Percentiles rank a stretch among this genome's conserved stretches.
Conservation (phyloP, 2,113 vertebrate genomes). For the Cyanoramphus novaezelandiae region DNA sequence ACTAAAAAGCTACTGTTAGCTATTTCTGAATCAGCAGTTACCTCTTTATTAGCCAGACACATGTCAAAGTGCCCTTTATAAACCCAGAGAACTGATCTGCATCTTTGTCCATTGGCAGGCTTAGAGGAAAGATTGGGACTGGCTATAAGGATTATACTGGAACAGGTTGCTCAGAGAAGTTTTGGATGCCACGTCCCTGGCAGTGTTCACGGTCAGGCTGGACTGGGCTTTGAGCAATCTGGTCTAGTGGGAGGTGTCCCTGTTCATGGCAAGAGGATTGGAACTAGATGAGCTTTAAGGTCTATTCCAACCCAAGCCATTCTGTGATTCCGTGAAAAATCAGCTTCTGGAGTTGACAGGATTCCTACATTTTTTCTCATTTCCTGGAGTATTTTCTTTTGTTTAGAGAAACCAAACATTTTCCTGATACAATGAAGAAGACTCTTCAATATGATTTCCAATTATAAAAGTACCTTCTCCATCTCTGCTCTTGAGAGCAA, state of each 20-base stretch:
- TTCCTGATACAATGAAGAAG: not conserved
- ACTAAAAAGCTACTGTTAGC: not conserved
- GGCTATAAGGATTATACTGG: not conserved
- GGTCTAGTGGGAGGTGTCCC: not conserved
- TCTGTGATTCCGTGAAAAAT: not conserved
- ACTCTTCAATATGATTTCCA: not conserved
- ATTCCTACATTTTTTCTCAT: not conserved
- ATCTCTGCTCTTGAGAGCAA: not conserved
- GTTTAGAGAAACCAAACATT: not conserved
- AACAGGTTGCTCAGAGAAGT: not conserved
- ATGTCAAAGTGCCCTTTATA: not conserved
- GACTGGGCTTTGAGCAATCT: not conserved
- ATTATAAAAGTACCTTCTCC: not conserved
- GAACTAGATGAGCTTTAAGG: not conserved
- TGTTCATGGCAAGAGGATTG: not conserved
- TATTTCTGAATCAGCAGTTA: not conserved
- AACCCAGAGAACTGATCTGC: not conserved
- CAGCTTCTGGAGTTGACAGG: not conserved
- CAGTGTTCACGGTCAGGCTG: rapidly evolving
- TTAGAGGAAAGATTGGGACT: not conserved
- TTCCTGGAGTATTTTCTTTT: not conserved
- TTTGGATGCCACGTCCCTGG: not conserved
- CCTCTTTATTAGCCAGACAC: not conserved
- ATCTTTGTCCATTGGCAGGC: not conserved
- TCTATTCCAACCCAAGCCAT: not conserved